These are phyloP conservation scores for Ochropleura leucogaster DNA, from an alignment of 2,888 invertebrate species.

Conservation along the genomic window DNA sequence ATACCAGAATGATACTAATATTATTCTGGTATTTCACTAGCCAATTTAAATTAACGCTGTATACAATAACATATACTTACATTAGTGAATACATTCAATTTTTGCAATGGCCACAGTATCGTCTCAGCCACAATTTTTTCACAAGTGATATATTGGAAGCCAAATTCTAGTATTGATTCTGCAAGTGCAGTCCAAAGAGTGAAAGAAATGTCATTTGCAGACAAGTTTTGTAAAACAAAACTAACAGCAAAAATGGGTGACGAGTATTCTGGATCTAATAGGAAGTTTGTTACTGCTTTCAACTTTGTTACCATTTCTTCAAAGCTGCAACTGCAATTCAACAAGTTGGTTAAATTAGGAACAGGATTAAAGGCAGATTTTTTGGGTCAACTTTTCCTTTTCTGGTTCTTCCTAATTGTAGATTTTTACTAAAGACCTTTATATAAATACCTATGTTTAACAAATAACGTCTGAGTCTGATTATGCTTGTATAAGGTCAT, in stretches of 20 bases:
- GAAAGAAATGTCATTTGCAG: slow-evolving; percentile 68
- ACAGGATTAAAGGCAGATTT: background rate
- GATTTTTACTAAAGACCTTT: no score
- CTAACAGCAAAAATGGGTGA: slow-evolving; percentile 51
- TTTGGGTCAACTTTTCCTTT: no score
- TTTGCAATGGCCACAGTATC: slow-evolving; percentile 79
- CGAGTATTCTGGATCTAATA: slow-evolving; percentile 64
- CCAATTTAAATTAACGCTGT: background rate
- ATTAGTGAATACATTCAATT: slow-evolving; percentile 66
- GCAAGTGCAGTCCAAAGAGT: slow-evolving; percentile 79
- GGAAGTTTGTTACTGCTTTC: slow-evolving; percentile 67
- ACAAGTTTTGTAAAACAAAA: slow-evolving; percentile 67
- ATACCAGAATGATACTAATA: no score
- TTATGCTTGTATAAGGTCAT: background rate
- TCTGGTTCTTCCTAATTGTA: no score
- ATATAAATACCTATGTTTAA: no score
- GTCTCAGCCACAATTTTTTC: slow-evolving; percentile 62
- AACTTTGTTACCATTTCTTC: slow-evolving; percentile 66
- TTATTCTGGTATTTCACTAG: background rate
- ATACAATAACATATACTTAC: slow-evolving; percentile 70
- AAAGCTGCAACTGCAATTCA: slow-evolving; percentile 67
- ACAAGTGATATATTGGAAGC: slow-evolving; percentile 49
- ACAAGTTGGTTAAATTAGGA: slow-evolving; percentile 1
- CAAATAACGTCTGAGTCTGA: background rate
- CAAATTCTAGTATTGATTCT: slow-evolving; percentile 64